These are phyloP conservation scores for Natator depressus DNA, from an alignment of 2,113 vertebrate species.

Conservation along the genomic window DNA sequence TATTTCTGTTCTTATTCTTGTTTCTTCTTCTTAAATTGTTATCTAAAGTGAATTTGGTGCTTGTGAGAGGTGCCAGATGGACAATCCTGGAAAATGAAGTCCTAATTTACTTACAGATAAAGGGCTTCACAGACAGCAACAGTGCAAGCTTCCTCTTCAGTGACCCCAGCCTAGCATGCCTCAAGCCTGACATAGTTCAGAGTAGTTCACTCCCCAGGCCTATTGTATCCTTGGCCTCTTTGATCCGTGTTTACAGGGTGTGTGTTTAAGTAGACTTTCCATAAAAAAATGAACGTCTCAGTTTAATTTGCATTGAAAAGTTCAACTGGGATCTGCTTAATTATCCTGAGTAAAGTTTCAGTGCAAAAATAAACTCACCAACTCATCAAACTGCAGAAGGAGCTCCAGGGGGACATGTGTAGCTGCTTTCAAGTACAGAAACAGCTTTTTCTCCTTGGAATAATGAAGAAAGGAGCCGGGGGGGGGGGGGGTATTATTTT, in stretches of 20 bases:
- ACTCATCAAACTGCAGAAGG: slow-evolving; percentile 30
- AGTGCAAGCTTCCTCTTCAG: neutral
- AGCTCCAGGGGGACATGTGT: neutral
- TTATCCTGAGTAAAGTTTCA: slow-evolving; percentile 12
- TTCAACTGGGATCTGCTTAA: slow-evolving; percentile 38
- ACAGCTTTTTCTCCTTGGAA: neutral
- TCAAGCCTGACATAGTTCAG: neutral
- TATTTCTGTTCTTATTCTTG: slow-evolving; percentile 1
- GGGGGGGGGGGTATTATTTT: neutral
- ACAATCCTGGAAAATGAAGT: slow-evolving; percentile 1
- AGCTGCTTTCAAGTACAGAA: slow-evolving; percentile 37
- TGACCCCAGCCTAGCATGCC: neutral
- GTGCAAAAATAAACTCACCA: neutral
- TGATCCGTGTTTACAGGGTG: neutral
- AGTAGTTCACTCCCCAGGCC: neutral
- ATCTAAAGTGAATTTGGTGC: neutral
- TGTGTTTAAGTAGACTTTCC: neutral
- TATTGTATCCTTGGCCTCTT: neutral
- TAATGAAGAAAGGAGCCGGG: neutral
- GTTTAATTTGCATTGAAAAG: slow-evolving; percentile 9
- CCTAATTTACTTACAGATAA: neutral
- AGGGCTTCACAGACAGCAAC: neutral
- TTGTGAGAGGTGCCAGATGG: slow-evolving; percentile 9
- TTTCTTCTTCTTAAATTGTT: neutral
- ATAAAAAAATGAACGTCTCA: neutral